A percentile compares a stretch with the other conserved stretches of the same genome.
phyloP scores from a whole-genome alignment of 1,140 invertebrate genomes.

The Neomicropteryx cornuta region DNA sequence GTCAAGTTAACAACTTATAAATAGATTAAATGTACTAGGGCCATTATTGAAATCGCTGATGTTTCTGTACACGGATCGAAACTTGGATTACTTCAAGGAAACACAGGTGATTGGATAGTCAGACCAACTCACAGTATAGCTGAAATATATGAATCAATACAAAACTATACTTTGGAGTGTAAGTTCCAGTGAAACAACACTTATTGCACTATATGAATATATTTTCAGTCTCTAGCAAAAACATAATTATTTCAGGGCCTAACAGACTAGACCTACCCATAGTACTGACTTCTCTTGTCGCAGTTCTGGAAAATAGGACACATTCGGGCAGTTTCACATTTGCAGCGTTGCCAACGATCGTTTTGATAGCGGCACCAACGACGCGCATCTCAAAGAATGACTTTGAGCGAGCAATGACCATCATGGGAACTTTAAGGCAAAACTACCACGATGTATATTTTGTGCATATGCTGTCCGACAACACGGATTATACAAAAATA shows the following conservation, averaged over 20 bases:
- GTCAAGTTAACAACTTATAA: too few species aligned
- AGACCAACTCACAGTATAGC: slow-evolving; percentile 30
- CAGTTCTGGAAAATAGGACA: slow-evolving; percentile 24
- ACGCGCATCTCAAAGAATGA: slow-evolving; percentile 25
- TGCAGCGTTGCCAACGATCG: slow-evolving; percentile 26
- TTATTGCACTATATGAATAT: not conserved
- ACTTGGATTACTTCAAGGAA: slow-evolving; percentile 44
- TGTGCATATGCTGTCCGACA: slow-evolving; percentile 25
- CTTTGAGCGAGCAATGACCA: slow-evolving; percentile 22
- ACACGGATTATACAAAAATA: slow-evolving; percentile 17
- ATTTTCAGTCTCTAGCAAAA: not conserved
- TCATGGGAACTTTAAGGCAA: slow-evolving; percentile 26
- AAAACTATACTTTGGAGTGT: slow-evolving; percentile 30
- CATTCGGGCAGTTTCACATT: slow-evolving; percentile 18
- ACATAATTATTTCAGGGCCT: slow-evolving; percentile 24
- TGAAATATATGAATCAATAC: slow-evolving; percentile 23
- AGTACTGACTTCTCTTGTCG: slow-evolving; percentile 27
- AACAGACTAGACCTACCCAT: slow-evolving; percentile 31
- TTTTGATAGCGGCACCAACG: slow-evolving; percentile 29
- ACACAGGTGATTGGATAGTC: slow-evolving; percentile 42
- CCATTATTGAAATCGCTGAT: slow-evolving; percentile 37
- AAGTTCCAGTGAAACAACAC: slow-evolving; percentile 11
- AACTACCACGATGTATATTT: slow-evolving; percentile 34
- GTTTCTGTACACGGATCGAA: slow-evolving; percentile 42
- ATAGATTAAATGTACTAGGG: too few species aligned